These are phyloP conservation scores for Diorhabda sublineata DNA, from an alignment of 1,140 invertebrate genomes.

Conservation along the genomic window DNA sequence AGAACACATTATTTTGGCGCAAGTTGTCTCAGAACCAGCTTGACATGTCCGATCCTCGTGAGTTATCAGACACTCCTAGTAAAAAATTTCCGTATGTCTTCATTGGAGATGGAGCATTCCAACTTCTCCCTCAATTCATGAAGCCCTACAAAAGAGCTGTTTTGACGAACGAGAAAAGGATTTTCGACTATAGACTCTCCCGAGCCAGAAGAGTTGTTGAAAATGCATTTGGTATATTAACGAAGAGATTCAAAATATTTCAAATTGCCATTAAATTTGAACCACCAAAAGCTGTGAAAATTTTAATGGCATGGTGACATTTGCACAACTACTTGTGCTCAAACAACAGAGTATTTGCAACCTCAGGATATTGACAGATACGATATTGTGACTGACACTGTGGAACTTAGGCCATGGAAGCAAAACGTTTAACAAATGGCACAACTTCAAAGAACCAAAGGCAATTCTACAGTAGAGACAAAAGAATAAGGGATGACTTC, in stretches of 20 bases:
- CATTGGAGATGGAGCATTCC: constrained; percentile 50
- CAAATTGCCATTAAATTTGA: no score
- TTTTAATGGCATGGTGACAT: background rate
- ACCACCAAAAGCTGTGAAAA: background rate
- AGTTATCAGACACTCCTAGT: constrained; percentile 4
- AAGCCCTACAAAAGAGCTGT: no score
- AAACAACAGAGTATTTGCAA: constrained; percentile 13
- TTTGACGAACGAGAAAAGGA: background rate
- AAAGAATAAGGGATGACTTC: no score
- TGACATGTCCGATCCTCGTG: no score
- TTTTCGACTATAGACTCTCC: constrained; percentile 8
- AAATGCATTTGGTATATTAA: no score
- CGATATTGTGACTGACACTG: background rate
- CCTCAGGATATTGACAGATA: constrained; percentile 7
- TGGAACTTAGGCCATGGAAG: background rate
- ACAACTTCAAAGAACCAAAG: no score
- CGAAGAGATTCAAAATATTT: no score
- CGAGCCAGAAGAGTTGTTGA: background rate
- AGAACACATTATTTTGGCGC: no score
- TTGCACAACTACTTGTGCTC: constrained; percentile 6
- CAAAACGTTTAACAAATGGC: no score
- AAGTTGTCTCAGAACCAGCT: no score
- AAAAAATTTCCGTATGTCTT: constrained; percentile 22
- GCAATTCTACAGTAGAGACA: no score
- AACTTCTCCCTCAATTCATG: constrained; percentile 31